phyloP scores from a whole-genome alignment of 2,797 vertebrate genomes.

The Poecilia wingei region DNA sequence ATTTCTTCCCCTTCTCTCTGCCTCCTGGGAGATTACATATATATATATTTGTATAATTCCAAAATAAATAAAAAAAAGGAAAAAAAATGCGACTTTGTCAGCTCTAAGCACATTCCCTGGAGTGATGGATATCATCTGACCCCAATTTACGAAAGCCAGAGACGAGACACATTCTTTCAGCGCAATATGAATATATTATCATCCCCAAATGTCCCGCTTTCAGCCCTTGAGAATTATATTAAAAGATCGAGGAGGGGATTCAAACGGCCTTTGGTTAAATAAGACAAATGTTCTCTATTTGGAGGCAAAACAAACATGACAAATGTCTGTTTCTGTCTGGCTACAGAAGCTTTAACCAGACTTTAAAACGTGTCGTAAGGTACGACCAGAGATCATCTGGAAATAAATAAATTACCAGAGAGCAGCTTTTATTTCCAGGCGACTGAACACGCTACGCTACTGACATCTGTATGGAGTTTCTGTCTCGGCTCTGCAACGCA shows the following conservation, averaged over 20 bases:
- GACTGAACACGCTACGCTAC: background rate
- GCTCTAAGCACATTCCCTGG: conserved; percentile 68
- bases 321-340: conserved; percentile 11
- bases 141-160: conserved; percentile 76
- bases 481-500: conserved; percentile 17
- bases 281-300: conserved; percentile 48
- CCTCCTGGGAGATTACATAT: conserved; percentile 58
- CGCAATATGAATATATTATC: conserved; percentile 73
- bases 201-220: conserved; percentile 41
- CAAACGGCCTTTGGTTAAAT: conserved; percentile 47
- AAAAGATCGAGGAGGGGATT: conserved; percentile 41
- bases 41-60: conserved; percentile 63
- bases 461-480: conserved; percentile 29
- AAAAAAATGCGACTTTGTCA: conserved; percentile 77
- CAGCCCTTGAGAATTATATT: conserved; percentile 36
- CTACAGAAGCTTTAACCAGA: conserved; percentile 9
- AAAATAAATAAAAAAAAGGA: conserved; percentile 9
- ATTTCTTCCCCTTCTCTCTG: conserved; percentile 63
- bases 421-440: conserved; percentile 35
- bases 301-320: conserved; percentile 2
- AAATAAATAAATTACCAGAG: conserved; percentile 13
- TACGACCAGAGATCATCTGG: conserved; percentile 3
- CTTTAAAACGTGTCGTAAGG: background rate
- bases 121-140: conserved; percentile 78
- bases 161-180: conserved; percentile 54